Evolutionary conservation across 2,888 invertebrate species (phyloP), one percentile per base, ranked within the genome.

Genomic region (Microctonus hyperodae): DNA sequence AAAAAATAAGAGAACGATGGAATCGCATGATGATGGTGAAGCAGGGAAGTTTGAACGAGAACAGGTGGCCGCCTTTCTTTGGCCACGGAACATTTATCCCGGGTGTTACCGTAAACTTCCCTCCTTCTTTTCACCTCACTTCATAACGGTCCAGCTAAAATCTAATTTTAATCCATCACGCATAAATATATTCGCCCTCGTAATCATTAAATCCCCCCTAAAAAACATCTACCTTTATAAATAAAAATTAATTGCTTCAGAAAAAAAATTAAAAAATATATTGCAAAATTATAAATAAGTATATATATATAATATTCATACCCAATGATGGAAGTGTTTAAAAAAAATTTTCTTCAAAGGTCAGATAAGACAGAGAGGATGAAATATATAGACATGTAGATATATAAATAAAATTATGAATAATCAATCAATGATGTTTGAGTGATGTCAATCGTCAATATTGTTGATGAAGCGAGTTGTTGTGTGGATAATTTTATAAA

Each of bases 21-120:
- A 60, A 37, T 22, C 28, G 31, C 28, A 35, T 22, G 44, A 66
- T 25, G 40, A 23, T 28, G 3, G 13, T 25, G 48, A 33, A 59
- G 40, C 40, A 61, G 59, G 16, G 33, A 37, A 35, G 33, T 61
- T 50, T 59, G 33, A 55, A 28, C 28, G 59, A 53, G 60, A 66
- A 63, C 67, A 67, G 67, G 72, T 70, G 74, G 70, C 70, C 75
- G 73, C 73, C 64, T 76, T 77, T 76, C 70, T 69, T 70, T 57
- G 68, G 63, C 59, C 56, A 69, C 62, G 68, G 68, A 70, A 69
- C 73, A 75, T 74, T 73, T 72, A 73, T 71, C 69, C 65, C 69
- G 69, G 66, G 69, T 70, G 72, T 70, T 67, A 69, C 69, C 71
- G 62, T 69, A 73, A 61, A 68, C 53, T 58, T 63, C 44, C 50